These are phyloP conservation scores for Drosophila antonietae DNA, from an alignment of 2,888 invertebrate species.

Conservation along the genomic window DNA sequence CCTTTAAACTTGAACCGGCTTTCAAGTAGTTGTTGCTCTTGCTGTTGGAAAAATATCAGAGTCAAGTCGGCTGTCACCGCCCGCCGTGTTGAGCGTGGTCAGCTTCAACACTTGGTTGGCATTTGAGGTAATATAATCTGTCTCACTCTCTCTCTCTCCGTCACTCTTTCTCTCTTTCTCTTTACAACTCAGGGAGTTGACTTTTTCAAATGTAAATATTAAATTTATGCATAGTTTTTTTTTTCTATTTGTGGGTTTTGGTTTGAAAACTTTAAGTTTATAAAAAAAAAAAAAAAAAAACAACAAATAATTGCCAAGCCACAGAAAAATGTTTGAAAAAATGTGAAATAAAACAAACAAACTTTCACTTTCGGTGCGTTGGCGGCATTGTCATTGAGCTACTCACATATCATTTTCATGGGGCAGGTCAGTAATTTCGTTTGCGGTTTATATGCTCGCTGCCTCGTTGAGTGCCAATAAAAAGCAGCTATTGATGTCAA, in stretches of 20 bases:
- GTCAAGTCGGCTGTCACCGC: conserved; percentile 12
- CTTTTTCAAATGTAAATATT: conserved; percentile 41
- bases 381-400: conserved; percentile 43
- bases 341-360: conserved; percentile 8
- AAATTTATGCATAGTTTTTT: conserved; percentile 55
- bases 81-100: conserved; percentile 10
- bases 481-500: conserved; percentile 33
- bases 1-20: conserved; percentile 68
- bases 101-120: conserved; percentile 26
- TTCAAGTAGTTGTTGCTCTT: conserved; percentile 1
- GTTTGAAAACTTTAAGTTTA: conserved; percentile 32
- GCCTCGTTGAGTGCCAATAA: conserved; percentile 26
- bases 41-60: conserved; percentile 1
- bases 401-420: conserved; percentile 21
- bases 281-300: conserved; percentile 23
- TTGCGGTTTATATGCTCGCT: conserved; percentile 21
- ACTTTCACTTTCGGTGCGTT: conserved; percentile 72
- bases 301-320: conserved; percentile 46
- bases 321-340: conserved; percentile 1
- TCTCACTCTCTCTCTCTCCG: conserved; percentile 4
- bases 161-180: conserved; percentile 5
- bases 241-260: conserved; percentile 23
- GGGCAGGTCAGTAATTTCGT: conserved; percentile 50
- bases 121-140: conserved; percentile 39
- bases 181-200: background rate